Conservation (phyloP, 2,113 vertebrate species). For the Agapornis roseicollis region DNA sequence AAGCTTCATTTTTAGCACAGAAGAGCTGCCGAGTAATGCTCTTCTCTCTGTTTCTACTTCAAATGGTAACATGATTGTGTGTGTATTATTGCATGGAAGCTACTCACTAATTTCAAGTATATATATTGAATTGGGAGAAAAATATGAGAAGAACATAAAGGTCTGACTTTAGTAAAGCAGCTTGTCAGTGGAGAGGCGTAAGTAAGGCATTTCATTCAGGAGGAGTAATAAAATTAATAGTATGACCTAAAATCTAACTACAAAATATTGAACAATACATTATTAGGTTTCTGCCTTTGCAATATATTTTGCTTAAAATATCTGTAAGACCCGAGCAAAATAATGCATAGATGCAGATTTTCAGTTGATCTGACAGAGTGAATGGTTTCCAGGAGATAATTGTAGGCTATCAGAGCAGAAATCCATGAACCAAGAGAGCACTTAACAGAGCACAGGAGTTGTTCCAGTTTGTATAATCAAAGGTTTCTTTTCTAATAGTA, state of each 20-base stretch:
- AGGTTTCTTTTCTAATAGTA: background rate
- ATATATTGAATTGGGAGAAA: background rate
- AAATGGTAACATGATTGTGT: background rate
- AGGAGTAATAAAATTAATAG: background rate
- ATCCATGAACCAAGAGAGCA: background rate
- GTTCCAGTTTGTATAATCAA: background rate
- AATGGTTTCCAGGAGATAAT: background rate
- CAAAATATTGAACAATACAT: background rate
- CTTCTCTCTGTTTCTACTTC: background rate
- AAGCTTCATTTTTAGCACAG: background rate
- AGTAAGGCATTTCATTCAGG: background rate
- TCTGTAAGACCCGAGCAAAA: background rate
- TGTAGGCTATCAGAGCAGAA: background rate
- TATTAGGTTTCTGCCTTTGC: background rate
- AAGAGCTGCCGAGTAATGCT: background rate
- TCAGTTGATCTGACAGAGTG: background rate
- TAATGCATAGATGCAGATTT: background rate
- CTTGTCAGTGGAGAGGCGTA: background rate
- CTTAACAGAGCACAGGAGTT: background rate
- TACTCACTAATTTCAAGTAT: background rate
- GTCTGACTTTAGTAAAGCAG: background rate
- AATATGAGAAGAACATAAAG: background rate
- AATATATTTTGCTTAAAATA: background rate
- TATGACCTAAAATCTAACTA: background rate
- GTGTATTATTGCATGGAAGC: background rate